Evolutionary conservation across 1,140 invertebrate genomes (phyloP).

Genomic region (Drosophila triauraria): DNA sequence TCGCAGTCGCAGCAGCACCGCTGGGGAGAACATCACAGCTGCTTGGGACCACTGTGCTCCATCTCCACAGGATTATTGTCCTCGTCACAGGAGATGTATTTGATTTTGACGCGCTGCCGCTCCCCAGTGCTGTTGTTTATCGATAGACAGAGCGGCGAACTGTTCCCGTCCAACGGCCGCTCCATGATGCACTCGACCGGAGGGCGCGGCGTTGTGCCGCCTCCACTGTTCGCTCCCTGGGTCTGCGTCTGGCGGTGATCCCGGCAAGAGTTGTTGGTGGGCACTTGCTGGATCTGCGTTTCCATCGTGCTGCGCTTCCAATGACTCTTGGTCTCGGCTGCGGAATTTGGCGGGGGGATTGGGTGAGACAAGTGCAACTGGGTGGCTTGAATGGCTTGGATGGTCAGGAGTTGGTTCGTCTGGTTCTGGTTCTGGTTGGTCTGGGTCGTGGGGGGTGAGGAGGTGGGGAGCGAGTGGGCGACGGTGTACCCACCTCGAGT

Average conservation of each 20-base stretch:
- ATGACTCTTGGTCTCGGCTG: conserved; percentile 72
- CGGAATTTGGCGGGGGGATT: conserved; percentile 30
- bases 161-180: conserved; percentile 51
- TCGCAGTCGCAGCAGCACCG: conserved; percentile 8
- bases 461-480: conserved; percentile 31
- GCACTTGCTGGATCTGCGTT: conserved; percentile 77
- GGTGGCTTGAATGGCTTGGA: conserved; percentile 7
- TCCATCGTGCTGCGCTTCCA: conserved; percentile 84
- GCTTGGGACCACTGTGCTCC: conserved; percentile 47
- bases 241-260: conserved; percentile 41
- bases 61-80: conserved; percentile 81
- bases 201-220: conserved; percentile 13
- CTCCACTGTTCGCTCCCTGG: neutral
- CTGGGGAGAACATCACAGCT: conserved; percentile 49
- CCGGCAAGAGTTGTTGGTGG: conserved; percentile 47
- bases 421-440: conserved; percentile 9
- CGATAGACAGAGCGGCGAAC: conserved; percentile 77
- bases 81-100: conserved; percentile 83
- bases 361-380: conserved; percentile 20
- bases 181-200: conserved; percentile 72
- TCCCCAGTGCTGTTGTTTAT: conserved; percentile 69
- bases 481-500: conserved; percentile 66
- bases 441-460: conserved; percentile 19
- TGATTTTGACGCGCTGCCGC: conserved; percentile 74
- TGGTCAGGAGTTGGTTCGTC: conserved; percentile 12